Percentiles rank a stretch among this genome's conserved stretches.
phyloP scores from a whole-genome alignment of 1,140 invertebrate species.

The Mycetomoellerius zeteki region DNA sequence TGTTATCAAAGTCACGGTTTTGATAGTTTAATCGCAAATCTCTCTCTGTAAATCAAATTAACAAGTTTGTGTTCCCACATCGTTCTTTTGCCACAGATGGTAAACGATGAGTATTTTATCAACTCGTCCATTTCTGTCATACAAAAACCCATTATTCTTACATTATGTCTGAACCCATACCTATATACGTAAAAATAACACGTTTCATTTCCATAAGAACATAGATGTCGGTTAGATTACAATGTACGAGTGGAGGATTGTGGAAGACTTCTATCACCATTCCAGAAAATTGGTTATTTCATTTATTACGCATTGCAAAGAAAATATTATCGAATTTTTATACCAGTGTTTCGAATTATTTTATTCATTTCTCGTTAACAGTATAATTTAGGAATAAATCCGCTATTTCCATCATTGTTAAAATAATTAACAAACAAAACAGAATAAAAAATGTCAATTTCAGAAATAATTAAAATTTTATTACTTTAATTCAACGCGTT shows the following conservation, averaged over 20 bases:
- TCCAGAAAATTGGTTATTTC: not conserved
- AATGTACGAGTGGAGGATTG: not conserved
- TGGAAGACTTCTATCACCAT: not conserved
- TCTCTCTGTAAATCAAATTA: constrained; percentile 69
- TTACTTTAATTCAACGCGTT: not conserved
- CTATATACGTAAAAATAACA: constrained; percentile 12
- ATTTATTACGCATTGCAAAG: not conserved
- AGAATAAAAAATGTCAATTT: not conserved
- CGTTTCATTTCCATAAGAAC: constrained; percentile 3
- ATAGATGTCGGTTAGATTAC: not conserved
- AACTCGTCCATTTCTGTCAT: not conserved
- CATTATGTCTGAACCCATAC: not conserved
- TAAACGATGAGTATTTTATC: constrained; percentile 4
- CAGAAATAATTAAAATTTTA: not conserved
- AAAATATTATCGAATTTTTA: not conserved
- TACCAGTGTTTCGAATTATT: not conserved
- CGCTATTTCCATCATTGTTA: not conserved
- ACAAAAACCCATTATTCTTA: constrained; percentile 5
- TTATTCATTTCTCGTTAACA: not conserved
- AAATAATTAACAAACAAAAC: not conserved
- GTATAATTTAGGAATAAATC: constrained; percentile 3
- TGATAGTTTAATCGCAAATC: constrained; percentile 53
- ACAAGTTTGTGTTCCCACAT: constrained; percentile 53
- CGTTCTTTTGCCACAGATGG: constrained; percentile 8
- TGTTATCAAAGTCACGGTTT: constrained; percentile 29